phyloP scores from a whole-genome alignment of 2,888 invertebrate species.

The Ophonus ardosiacus region DNA sequence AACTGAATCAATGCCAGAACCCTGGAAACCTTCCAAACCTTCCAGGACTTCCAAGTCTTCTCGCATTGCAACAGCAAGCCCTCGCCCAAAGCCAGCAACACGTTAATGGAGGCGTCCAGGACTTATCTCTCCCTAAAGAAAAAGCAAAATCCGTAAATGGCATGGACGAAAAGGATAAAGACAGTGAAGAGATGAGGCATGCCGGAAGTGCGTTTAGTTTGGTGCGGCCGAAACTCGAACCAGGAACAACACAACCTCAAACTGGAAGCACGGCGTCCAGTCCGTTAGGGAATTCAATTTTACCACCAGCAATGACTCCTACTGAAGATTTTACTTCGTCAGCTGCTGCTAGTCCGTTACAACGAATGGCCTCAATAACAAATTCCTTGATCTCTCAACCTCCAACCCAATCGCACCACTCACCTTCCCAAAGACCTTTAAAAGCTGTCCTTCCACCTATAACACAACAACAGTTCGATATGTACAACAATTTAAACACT shows the following conservation, averaged over 20 bases:
- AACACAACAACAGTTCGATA: slow-evolving; percentile 98
- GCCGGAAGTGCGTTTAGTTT: slow-evolving; percentile 92
- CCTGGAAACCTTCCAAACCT: slow-evolving; percentile 77
- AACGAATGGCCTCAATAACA: slow-evolving; percentile 98
- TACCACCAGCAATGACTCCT: slow-evolving; percentile 90
- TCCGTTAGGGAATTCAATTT: slow-evolving; percentile 89
- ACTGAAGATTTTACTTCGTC: slow-evolving; percentile 88
- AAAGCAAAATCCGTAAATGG: slow-evolving; percentile 83
- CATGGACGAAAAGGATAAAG: slow-evolving; percentile 84
- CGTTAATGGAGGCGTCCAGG: slow-evolving; percentile 82
- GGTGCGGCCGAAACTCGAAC: slow-evolving; percentile 90
- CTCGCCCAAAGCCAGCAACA: slow-evolving; percentile 77
- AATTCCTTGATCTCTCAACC: slow-evolving; percentile 96
- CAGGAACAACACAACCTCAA: slow-evolving; percentile 81
- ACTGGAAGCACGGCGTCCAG: slow-evolving; percentile 89
- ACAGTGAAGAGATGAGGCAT: slow-evolving; percentile 84
- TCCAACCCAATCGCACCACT: slow-evolving; percentile 90
- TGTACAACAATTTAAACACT: slow-evolving; percentile 98
- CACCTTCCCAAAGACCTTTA: slow-evolving; percentile 90
- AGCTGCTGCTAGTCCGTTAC: slow-evolving; percentile 94
- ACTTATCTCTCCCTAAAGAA: slow-evolving; percentile 90
- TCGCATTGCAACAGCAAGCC: slow-evolving; percentile 88
- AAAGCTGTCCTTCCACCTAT: slow-evolving; percentile 98
- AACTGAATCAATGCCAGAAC: slow-evolving; percentile 82
- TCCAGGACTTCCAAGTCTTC: slow-evolving; percentile 80